Percentiles rank a stretch among this genome's conserved stretches.
These are phyloP conservation scores for Allophyes oxyacanthae DNA, from an alignment of 2,888 invertebrate genomes.

Conservation along the genomic window DNA sequence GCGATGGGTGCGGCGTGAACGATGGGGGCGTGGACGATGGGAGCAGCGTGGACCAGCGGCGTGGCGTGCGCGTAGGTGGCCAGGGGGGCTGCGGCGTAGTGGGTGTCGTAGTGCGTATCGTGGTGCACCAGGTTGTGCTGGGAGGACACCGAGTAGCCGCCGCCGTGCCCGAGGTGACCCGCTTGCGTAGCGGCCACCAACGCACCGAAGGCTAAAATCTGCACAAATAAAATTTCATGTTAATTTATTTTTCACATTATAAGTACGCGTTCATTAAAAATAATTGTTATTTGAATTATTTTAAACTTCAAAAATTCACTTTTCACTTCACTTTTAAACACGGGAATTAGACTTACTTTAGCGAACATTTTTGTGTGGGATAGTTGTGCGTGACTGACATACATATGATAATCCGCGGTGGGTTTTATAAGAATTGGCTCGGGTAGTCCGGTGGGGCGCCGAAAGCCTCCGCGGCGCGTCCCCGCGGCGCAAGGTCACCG, in stretches of 20 bases:
- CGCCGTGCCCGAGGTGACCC: constrained; percentile 79
- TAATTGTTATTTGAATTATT: too few relatives aligned
- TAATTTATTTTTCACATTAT: constrained; percentile 10
- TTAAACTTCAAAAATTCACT: constrained; percentile 29
- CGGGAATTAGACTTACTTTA: constrained; percentile 76
- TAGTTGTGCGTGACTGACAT: constrained; percentile 84
- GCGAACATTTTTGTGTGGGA: constrained; percentile 83
- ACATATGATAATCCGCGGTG: constrained; percentile 78
- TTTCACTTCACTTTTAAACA: constrained; percentile 59
- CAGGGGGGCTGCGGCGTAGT: constrained; percentile 50
- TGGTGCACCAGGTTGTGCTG: constrained; percentile 64
- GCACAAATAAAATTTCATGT: constrained; percentile 48
- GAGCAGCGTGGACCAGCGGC: constrained; percentile 57
- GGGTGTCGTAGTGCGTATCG: constrained; percentile 54
- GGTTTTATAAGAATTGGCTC: constrained; percentile 85
- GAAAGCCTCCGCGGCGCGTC: constrained; percentile 71
- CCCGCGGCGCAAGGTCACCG: constrained; percentile 77
- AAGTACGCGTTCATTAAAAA: too few relatives aligned
- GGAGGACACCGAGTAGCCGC: constrained; percentile 61
- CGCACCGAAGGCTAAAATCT: constrained; percentile 79
- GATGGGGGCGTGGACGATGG: constrained; percentile 55
- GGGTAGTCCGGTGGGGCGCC: constrained; percentile 81
- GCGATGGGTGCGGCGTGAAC: constrained; percentile 60
- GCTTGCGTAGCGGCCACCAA: constrained; percentile 83
- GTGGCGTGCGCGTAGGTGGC: constrained; percentile 57